Conservation (phyloP, 2,888 invertebrate genomes). For the Notocelia uddmanniana region DNA sequence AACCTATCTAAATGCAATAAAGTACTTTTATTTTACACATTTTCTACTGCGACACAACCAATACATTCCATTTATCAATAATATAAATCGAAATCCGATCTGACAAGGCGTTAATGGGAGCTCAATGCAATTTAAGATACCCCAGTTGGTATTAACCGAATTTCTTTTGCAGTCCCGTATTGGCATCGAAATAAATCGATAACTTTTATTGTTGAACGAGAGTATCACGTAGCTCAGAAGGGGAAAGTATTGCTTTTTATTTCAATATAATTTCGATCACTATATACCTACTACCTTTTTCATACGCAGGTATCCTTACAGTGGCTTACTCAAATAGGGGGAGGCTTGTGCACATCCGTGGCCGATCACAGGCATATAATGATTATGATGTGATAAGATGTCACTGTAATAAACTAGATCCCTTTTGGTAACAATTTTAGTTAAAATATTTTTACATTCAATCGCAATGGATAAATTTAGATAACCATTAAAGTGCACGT, state of each 20-base stretch:
- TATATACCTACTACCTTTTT: not conserved
- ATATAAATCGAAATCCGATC: conserved; percentile 82
- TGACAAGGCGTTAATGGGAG: conserved; percentile 86
- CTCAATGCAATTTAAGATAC: conserved; percentile 85
- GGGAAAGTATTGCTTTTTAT: conserved; percentile 2
- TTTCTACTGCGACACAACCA: conserved; percentile 54
- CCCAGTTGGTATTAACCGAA: conserved; percentile 74
- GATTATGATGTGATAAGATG: no score
- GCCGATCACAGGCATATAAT: no score
- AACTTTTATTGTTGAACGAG: conserved; percentile 46
- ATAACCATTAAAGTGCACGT: no score
- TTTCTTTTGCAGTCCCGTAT: conserved; percentile 62
- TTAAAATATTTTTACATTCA: no score
- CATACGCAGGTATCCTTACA: no score
- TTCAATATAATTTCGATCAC: not conserved
- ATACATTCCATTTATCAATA: conserved; percentile 80
- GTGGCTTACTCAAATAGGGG: not conserved
- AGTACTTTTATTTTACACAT: conserved; percentile 29
- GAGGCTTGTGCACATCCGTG: not conserved
- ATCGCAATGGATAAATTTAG: no score
- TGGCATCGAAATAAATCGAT: conserved; percentile 42
- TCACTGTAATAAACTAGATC: no score
- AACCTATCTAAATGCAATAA: conserved; percentile 30
- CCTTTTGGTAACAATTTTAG: no score
- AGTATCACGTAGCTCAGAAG: conserved; percentile 12